phyloP scores from a whole-genome alignment of 2,113 vertebrate species.

The Epinephelus moara region DNA sequence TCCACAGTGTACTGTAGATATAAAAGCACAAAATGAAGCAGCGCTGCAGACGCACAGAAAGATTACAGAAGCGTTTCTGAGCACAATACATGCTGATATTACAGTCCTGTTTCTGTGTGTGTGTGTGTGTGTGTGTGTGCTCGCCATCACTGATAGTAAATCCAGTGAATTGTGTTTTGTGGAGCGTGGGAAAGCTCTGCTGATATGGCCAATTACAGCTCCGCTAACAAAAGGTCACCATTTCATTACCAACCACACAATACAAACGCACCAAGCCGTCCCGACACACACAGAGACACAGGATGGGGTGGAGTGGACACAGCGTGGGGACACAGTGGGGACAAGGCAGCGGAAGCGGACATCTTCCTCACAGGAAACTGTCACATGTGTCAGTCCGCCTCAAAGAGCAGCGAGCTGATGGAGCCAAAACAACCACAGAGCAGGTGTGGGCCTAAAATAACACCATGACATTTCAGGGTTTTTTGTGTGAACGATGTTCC shows the following conservation, averaged over 20 bases:
- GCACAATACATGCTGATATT: conserved; percentile 44
- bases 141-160: conserved; percentile 18
- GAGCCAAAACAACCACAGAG: no score
- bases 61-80: background rate
- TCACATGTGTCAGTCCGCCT: no score
- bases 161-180: conserved; percentile 52
- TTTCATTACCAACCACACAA: conserved; percentile 53
- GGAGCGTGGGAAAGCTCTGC: conserved; percentile 52
- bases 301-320: no score
- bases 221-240: conserved; percentile 61
- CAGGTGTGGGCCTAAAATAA: no score
- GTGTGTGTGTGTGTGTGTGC: conserved; percentile 13
- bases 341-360: no score
- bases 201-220: conserved; percentile 66
- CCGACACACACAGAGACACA: background rate
- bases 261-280: background rate
- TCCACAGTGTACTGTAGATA: no score
- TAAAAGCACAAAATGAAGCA: no score
- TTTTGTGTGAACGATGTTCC: no score
- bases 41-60: background rate
- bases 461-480: no score
- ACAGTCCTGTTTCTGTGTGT: conserved; percentile 8
- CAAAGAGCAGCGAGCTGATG: no score
- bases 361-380: no score
- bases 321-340: no score